phyloP scores from a whole-genome alignment of 2,797 vertebrate genomes.

The Hephaestus fuliginosus region DNA sequence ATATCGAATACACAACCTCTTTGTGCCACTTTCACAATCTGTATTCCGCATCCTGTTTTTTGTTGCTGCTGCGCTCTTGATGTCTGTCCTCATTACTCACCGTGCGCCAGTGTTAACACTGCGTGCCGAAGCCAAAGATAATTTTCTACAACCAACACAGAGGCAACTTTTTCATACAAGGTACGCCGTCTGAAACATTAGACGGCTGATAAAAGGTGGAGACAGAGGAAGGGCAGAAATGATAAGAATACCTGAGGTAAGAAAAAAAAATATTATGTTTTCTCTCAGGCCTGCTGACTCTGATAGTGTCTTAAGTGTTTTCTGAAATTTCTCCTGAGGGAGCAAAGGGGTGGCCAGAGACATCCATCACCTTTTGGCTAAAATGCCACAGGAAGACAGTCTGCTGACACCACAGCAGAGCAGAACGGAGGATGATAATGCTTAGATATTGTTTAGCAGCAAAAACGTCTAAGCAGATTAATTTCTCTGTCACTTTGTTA shows the following conservation, averaged over 20 bases:
- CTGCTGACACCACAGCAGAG: constrained; percentile 70
- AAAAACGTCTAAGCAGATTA: constrained; percentile 19
- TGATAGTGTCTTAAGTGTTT: constrained; percentile 66
- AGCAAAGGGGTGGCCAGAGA: constrained; percentile 63
- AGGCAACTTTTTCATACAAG: constrained; percentile 1
- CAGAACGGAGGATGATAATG: constrained; percentile 31
- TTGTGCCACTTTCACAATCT: background rate
- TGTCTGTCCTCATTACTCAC: background rate
- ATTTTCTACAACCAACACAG: background rate
- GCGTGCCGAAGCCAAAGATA: background rate
- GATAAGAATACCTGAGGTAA: constrained; percentile 51
- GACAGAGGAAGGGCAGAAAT: constrained; percentile 27
- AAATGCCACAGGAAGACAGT: constrained; percentile 70
- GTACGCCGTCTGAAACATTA: background rate
- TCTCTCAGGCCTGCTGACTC: constrained; percentile 64
- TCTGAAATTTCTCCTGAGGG: constrained; percentile 59
- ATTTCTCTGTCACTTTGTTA: constrained; percentile 11
- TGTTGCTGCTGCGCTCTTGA: background rate
- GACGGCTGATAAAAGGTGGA: constrained; percentile 16
- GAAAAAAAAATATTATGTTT: constrained; percentile 51
- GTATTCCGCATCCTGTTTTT: background rate
- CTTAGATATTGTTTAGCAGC: constrained; percentile 43
- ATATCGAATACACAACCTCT: background rate
- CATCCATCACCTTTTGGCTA: constrained; percentile 72
- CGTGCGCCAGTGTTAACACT: background rate